These are phyloP conservation scores for Ibycter americanus DNA, from an alignment of 2,797 vertebrate species.

Conservation along the genomic window DNA sequence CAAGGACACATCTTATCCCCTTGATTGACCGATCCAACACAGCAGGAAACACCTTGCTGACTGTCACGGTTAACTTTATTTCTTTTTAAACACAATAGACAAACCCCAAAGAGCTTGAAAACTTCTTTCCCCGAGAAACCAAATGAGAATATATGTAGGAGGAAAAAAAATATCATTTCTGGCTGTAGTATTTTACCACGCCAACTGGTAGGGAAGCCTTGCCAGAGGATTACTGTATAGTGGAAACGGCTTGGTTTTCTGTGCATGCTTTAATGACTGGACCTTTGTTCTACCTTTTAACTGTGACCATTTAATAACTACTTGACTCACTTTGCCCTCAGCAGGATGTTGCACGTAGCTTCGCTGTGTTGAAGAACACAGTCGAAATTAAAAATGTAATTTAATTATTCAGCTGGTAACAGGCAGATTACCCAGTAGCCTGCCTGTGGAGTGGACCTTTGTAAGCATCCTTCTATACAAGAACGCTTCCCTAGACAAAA, in stretches of 20 bases:
- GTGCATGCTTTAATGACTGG: neutral
- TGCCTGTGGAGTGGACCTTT: neutral
- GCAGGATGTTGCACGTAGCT: neutral
- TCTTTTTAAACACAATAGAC: neutral
- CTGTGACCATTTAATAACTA: constrained; percentile 13
- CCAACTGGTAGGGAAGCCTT: neutral
- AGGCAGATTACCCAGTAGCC: neutral
- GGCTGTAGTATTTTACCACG: neutral
- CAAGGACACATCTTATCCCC: neutral
- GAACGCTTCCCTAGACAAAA: neutral
- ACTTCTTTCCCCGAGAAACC: neutral
- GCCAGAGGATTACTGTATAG: neutral
- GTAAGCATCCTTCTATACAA: neutral
- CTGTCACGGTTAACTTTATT: neutral
- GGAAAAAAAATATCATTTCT: neutral
- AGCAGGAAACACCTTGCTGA: neutral
- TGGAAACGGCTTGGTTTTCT: neutral
- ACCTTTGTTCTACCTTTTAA: neutral
- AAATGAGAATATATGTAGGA: neutral
- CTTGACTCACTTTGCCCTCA: neutral
- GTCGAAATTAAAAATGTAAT: neutral
- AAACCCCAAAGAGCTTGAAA: neutral
- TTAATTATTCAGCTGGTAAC: neutral
- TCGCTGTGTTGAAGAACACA: neutral
- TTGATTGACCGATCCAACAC: neutral